These are phyloP conservation scores for Stomorhina lunata DNA, from an alignment of 2,888 invertebrate species.

Conservation along the genomic window DNA sequence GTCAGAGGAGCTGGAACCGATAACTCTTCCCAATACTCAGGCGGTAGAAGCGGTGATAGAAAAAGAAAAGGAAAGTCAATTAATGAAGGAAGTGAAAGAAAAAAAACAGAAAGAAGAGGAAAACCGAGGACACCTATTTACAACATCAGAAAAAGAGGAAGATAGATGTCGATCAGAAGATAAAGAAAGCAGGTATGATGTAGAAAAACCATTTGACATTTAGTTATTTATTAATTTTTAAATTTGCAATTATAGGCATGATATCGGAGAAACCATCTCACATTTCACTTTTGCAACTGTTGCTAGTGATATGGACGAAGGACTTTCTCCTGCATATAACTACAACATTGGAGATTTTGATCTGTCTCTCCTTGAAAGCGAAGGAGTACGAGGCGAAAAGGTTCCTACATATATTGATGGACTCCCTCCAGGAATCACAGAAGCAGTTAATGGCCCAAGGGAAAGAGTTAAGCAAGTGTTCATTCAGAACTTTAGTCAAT, in stretches of 20 bases:
- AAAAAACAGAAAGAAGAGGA: background rate
- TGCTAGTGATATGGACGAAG: background rate
- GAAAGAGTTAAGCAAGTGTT: background rate
- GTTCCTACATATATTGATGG: background rate
- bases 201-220: no score
- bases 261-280: background rate
- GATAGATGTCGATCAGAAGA: background rate
- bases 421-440: background rate
- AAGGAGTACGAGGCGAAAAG: background rate
- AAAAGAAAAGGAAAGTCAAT: background rate
- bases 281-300: background rate
- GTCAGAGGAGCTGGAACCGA: background rate
- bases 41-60: background rate
- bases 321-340: background rate
- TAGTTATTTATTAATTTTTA: no score
- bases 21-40: background rate
- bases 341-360: background rate
- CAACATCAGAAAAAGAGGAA: background rate
- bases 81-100: background rate
- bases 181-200: background rate
- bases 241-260: no score
- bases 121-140: background rate
- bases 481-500: conserved; percentile 2
- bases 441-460: background rate
- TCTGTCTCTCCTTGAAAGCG: background rate